Percentiles rank a stretch among this genome's conserved stretches.
These are phyloP conservation scores for Theocolax elegans DNA, from an alignment of 1,140 invertebrate species.

Conservation along the genomic window DNA sequence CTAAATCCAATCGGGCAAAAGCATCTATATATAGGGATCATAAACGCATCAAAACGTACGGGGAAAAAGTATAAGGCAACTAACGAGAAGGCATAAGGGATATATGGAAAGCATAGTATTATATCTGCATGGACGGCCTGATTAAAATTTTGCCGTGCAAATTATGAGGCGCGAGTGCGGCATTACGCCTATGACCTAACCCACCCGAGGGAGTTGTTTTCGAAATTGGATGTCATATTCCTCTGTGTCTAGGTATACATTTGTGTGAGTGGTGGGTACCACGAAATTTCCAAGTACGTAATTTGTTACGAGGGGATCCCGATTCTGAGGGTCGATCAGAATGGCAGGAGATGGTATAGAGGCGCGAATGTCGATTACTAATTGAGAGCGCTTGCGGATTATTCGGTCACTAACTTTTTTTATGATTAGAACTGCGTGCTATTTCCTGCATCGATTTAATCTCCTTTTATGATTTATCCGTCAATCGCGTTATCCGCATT, in stretches of 20 bases:
- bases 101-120: too few species aligned
- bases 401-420: slow-evolving; percentile 10
- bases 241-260: neutral
- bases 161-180: slow-evolving; percentile 24
- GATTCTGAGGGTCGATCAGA: neutral
- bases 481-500: neutral
- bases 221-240: slow-evolving; percentile 33
- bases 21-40: neutral
- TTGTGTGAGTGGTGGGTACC: neutral
- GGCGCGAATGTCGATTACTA: slow-evolving; percentile 2
- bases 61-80: neutral
- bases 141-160: slow-evolving; percentile 33
- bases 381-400: neutral
- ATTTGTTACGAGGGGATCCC: neutral
- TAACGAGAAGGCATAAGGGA: neutral
- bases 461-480: slow-evolving; percentile 4
- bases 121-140: too few species aligned
- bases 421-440: too few species aligned
- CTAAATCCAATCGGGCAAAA: neutral
- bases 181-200: neutral
- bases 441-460: neutral
- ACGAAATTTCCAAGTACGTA: slow-evolving; percentile 24
- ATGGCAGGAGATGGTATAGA: too few species aligned
- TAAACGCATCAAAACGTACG: neutral
- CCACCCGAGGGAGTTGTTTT: slow-evolving; percentile 24